Percentiles rank a stretch among this genome's conserved stretches.
These are phyloP conservation scores for Psylliodes chrysocephalus DNA, from an alignment of 2,888 invertebrate genomes.

Conservation along the genomic window DNA sequence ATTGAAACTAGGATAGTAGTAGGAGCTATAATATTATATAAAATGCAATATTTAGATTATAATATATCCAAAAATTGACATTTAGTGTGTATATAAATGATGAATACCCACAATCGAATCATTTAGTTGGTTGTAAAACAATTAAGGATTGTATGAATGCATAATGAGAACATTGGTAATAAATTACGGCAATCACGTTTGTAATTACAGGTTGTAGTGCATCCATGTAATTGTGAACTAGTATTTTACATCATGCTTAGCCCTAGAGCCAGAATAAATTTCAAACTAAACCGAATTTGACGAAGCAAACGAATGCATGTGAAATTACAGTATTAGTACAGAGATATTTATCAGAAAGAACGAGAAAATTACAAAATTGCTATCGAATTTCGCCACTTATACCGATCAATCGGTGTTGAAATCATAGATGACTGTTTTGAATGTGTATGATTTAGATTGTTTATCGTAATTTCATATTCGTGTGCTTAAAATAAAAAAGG, in stretches of 20 bases:
- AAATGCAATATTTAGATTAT: no score
- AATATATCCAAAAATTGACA: background rate
- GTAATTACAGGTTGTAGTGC: constrained; percentile 54
- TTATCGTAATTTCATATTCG: background rate
- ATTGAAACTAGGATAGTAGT: background rate
- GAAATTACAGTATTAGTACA: constrained; percentile 14
- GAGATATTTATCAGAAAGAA: constrained; percentile 15
- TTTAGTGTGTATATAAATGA: constrained; percentile 12
- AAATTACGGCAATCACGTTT: constrained; percentile 53
- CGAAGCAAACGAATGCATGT: constrained; percentile 26
- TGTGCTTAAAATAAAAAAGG: background rate
- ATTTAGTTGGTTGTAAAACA: constrained; percentile 48
- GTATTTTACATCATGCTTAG: constrained; percentile 48
- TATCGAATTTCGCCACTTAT: constrained; percentile 12
- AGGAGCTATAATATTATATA: no score
- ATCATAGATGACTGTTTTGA: background rate
- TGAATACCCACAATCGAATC: constrained; percentile 22
- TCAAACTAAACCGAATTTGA: constrained; percentile 35
- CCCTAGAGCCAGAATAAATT: constrained; percentile 41
- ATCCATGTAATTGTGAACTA: constrained; percentile 53
- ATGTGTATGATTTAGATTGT: constrained; percentile 11
- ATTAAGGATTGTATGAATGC: constrained; percentile 53
- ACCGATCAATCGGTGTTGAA: constrained; percentile 5
- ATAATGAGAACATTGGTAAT: constrained; percentile 53
- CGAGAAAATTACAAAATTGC: constrained; percentile 16